Evolutionary conservation across 2,113 vertebrate species (phyloP).

Genomic region (Numida meleagris): DNA sequence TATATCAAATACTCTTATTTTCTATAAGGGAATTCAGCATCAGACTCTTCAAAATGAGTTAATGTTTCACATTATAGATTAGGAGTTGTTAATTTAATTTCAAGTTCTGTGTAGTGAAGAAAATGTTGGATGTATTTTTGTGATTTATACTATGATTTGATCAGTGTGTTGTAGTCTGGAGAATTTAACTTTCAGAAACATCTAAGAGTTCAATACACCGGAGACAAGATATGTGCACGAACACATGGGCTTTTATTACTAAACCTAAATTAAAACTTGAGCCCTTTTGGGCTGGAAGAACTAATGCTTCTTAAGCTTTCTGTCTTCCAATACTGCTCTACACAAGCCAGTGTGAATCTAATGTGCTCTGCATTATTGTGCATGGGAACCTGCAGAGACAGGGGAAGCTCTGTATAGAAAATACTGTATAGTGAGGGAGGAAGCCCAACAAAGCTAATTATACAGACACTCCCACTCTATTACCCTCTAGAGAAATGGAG

Average conservation of each 20-base stretch:
- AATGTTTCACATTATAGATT: background rate
- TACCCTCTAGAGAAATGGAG: conserved; percentile 77
- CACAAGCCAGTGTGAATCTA: conserved; percentile 35
- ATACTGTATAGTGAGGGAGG: conserved; percentile 66
- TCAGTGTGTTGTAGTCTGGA: conserved; percentile 1
- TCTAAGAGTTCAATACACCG: background rate
- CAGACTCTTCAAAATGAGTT: background rate
- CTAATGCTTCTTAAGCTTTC: background rate
- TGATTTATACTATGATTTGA: conserved; percentile 41
- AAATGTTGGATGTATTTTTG: background rate
- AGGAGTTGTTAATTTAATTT: conserved; percentile 24
- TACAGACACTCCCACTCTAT: conserved; percentile 73
- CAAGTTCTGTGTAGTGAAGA: background rate
- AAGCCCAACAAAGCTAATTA: conserved; percentile 76
- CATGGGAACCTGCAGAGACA: conserved; percentile 58
- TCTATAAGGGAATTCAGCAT: background rate
- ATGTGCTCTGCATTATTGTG: conserved; percentile 55
- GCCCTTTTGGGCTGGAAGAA: conserved; percentile 8
- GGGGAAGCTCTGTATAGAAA: conserved; percentile 44
- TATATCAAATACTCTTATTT: conserved; percentile 1
- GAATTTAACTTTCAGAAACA: conserved; percentile 11
- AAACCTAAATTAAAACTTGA: conserved; percentile 40
- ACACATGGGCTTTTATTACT: conserved; percentile 30
- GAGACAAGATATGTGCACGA: background rate
- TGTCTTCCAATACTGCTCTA: background rate